Evolutionary conservation across 53 echinoderm and acorn worm genomes (phyloP), one percentile per base, ranked within the genome.

Genomic region (Arbacia lixula): DNA sequence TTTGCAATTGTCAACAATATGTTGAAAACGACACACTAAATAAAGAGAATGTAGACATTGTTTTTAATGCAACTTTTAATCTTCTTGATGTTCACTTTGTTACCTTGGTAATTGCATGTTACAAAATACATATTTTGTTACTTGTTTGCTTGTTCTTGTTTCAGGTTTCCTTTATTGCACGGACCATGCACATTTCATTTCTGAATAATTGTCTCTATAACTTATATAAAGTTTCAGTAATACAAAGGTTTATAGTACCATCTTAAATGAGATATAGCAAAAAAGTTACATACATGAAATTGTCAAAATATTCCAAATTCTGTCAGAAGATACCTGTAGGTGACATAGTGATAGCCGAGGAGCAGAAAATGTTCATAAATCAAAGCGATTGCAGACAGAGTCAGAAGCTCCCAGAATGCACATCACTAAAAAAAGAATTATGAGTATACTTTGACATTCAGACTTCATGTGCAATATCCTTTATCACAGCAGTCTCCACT

Each of bases 121-220:
- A 79, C 61, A 79, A 58, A 76, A 79, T 79, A 60, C 61, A n/a
- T n/a, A n/a, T n/a, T n/a, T 79, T 58, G 79, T 78, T 78, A 51
- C 53, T 79, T 79, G 79, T 79, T 76, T 42, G 36, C 61, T 60
- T 79, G 41, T 58, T 79, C n/a, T 37, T 38, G 79, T 79, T 79
- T 36, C 79, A 24, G 60, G 79, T 79, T 79, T 40, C 79, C 79
- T 79, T 79, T 79, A 79, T 79, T 79, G 79, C 79, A 79, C 79
- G 40, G n/a, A 79, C 79, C 79, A 79, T 79, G 79, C 61, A 79
- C 42, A 41, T 79, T 79, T 79, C 43, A 37, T 79, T 60, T 79
- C 79, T 79, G 79, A 79, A 79, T 79, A 79, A 61, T 79, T 79
- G 79, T 79, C 60, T 79, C 79, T 60, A 60, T 79, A 58, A 79